Evolutionary conservation across 2,113 vertebrate species (phyloP).

Genomic region (Tragulus kanchil): DNA sequence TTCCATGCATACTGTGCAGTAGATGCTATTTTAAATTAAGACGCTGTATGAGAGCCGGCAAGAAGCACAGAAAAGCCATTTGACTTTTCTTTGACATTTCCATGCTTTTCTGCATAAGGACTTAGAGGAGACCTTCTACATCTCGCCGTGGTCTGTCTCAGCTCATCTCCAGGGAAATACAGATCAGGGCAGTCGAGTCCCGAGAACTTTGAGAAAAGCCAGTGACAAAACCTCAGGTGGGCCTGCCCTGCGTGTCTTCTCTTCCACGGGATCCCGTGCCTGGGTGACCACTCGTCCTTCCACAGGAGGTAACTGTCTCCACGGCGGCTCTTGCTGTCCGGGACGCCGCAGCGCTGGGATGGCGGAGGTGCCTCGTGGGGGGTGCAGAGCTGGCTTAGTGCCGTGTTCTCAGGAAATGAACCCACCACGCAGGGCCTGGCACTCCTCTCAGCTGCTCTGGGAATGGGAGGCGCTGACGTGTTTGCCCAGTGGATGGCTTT

Average conservation of each 20-base stretch:
- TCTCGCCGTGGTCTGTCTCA: background rate
- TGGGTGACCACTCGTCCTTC: constrained; percentile 57
- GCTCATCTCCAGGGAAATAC: background rate
- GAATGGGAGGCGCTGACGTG: constrained; percentile 15
- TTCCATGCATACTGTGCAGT: constrained; percentile 14
- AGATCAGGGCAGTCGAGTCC: background rate
- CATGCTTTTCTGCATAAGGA: constrained; percentile 46
- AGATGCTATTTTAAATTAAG: constrained; percentile 65
- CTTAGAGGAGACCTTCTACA: constrained; percentile 24
- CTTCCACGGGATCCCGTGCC: constrained; percentile 57
- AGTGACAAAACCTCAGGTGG: background rate
- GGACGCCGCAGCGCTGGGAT: constrained; percentile 37
- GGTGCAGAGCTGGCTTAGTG: background rate
- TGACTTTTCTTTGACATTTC: constrained; percentile 42
- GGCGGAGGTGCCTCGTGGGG: constrained; percentile 25
- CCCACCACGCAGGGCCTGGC: constrained; percentile 33
- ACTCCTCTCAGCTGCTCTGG: constrained; percentile 21
- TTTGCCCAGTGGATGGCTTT: constrained; percentile 44
- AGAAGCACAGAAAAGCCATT: constrained; percentile 54
- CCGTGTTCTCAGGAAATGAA: constrained; percentile 56
- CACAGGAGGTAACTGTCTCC: constrained; percentile 48
- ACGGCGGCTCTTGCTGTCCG: constrained; percentile 33
- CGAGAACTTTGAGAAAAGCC: background rate
- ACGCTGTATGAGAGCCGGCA: background rate
- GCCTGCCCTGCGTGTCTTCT: constrained; percentile 29